Base-by-base conservation (phyloP, 2,113 vertebrate species). In the Phalacrocorax carbo region DNA sequence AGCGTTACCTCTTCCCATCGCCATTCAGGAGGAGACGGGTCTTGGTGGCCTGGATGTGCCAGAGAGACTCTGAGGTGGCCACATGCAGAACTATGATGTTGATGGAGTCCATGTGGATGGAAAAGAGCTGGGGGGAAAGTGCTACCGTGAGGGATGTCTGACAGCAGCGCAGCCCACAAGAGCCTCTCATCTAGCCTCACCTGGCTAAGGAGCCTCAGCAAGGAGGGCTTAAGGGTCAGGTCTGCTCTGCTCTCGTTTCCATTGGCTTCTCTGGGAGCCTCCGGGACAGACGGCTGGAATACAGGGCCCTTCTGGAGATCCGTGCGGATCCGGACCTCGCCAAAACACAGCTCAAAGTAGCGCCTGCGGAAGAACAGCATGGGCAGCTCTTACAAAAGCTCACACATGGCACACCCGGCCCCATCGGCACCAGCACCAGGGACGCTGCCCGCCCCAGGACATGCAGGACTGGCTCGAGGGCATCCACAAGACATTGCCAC, bases 71-170 rank as follows among this genome's bases (percentile, higher is more conserved):
- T 6, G 99, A 98, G 68, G 99, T 98, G 34, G 98, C 98, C 84
- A 99, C 96, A 62, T 99, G 99, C 92, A 99, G 97, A 66, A 99
- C 99, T 98, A 99, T 99, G 97, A 99, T 96, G 69, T 99, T 99
- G 96, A 99, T 97, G 51, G 99, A 99, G 88, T 99, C 98, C 94
- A 99, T 65, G 54, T 99, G 99, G 91, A 99, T 97, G 17, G 99
- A 99, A 86, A 99, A 97, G 34, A 99, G 97, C 99, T 99, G 92
- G 38, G 75, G 87, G 57, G 30, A 94, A 92, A 72, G 48, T 65
- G 84, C n/a, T 55, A 86, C 20, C 2, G 80, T 80, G 61, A 97
- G 77, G 27, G 62, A 60, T 11, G 65, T 54, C 49, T 0, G 0
- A 54, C 26, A 75, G 55, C 68, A n/a, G 36, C 0, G 0, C 48